Conservation (phyloP, 1,140 invertebrate genomes). For the Ceratina australensis region DNA sequence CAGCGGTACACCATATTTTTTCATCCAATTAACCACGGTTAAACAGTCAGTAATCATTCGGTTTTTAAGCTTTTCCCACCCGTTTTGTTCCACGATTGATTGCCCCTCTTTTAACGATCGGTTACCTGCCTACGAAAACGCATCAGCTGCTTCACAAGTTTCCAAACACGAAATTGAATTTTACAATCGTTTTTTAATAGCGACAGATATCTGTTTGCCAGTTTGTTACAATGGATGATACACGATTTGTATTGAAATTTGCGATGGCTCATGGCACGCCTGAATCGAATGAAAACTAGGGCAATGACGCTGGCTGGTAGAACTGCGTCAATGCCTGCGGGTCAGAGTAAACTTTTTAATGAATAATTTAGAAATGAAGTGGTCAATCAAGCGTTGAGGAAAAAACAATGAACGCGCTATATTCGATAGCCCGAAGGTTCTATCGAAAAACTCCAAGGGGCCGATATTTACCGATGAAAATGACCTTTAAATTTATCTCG, state of each 20-base stretch:
- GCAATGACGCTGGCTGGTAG: conserved; percentile 46
- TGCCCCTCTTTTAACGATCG: neutral
- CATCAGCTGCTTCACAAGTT: neutral
- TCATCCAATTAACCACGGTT: conserved; percentile 74
- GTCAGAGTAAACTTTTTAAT: conserved; percentile 35
- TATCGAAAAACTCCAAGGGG: conserved; percentile 11
- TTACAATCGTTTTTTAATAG: no score
- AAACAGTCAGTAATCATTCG: conserved; percentile 58
- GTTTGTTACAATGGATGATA: no score
- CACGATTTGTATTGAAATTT: neutral
- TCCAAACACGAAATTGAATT: neutral
- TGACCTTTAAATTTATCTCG: conserved; percentile 31
- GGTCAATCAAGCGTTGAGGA: conserved; percentile 10
- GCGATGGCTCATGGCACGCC: conserved; percentile 16
- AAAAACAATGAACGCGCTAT: conserved; percentile 1
- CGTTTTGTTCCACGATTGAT: neutral
- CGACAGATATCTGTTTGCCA: no score
- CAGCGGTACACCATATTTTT: conserved; percentile 71
- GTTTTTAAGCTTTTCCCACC: conserved; percentile 12
- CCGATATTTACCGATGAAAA: conserved; percentile 31
- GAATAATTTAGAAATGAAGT: conserved; percentile 30
- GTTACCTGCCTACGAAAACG: no score
- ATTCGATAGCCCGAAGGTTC: neutral
- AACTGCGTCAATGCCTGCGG: conserved; percentile 28
- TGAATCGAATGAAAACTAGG: conserved; percentile 51